A percentile compares a stretch with the other conserved stretches of the same genome.
Evolutionary conservation across 2,113 vertebrate genomes (phyloP).

Genomic region (Larimichthys crocea): DNA sequence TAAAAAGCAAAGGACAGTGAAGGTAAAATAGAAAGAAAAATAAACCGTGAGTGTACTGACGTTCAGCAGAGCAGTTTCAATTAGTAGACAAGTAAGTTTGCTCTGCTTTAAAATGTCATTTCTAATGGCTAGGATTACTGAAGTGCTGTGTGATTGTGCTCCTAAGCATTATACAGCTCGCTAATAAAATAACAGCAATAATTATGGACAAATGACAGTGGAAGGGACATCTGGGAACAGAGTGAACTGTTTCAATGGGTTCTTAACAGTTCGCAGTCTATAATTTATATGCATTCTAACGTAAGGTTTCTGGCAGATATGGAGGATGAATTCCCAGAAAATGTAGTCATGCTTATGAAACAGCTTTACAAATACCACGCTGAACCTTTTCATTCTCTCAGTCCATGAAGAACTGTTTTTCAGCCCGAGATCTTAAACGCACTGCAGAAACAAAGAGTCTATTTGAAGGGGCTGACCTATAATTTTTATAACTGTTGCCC

Average conservation of each 20-base stretch:
- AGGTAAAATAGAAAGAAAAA: background rate
- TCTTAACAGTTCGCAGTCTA: conserved; percentile 8
- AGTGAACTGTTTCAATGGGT: background rate
- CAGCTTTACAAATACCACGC: background rate
- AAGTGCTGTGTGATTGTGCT: conserved; percentile 27
- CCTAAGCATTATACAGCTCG: conserved; percentile 9
- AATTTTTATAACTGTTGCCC: conserved; percentile 26
- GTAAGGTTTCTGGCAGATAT: background rate
- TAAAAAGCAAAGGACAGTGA: background rate
- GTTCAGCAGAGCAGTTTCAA: conserved; percentile 52
- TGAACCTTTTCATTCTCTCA: background rate
- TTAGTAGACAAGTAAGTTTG: conserved; percentile 51
- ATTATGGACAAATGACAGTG: conserved; percentile 42
- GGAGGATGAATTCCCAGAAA: background rate
- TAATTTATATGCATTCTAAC: background rate
- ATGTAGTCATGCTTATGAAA: conserved; percentile 5
- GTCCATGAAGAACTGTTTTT: background rate
- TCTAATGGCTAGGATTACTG: conserved; percentile 57
- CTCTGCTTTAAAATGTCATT: conserved; percentile 71
- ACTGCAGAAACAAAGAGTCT: background rate
- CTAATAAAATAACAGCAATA: conserved; percentile 52
- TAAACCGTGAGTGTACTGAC: background rate
- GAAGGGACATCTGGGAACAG: conserved; percentile 39
- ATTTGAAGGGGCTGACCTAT: background rate
- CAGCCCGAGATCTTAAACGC: background rate